Evolutionary conservation across 1,140 invertebrate genomes (phyloP).

Genomic region (Eciton burchellii): DNA sequence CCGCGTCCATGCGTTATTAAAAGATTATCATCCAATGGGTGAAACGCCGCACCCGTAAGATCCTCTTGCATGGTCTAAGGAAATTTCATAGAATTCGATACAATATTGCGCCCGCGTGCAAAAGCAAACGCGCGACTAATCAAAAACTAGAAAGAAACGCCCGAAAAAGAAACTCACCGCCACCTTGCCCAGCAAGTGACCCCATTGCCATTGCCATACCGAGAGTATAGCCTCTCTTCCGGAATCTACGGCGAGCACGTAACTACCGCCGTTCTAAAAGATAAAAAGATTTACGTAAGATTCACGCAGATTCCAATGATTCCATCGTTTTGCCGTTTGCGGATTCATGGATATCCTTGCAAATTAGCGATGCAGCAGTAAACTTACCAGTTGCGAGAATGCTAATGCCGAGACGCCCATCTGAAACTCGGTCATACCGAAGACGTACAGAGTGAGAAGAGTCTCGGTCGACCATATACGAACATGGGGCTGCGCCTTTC

Average conservation of each 20-base stretch:
- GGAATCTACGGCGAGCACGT: constrained; percentile 93
- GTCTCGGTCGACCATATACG: constrained; percentile 97
- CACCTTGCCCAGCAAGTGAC: constrained; percentile 94
- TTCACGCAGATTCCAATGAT: no score
- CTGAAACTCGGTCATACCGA: constrained; percentile 96
- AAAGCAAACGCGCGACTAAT: not conserved
- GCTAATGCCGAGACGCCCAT: constrained; percentile 95
- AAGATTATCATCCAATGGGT: constrained; percentile 96
- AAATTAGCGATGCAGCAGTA: no score
- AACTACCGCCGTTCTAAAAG: constrained; percentile 93
- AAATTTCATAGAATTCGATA: constrained; percentile 5
- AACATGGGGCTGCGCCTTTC: constrained; percentile 95
- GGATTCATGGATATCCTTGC: no score
- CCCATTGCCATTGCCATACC: constrained; percentile 96
- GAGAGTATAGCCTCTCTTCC: constrained; percentile 94
- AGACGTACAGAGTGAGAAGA: constrained; percentile 95
- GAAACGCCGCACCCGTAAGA: constrained; percentile 95
- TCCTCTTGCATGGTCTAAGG: constrained; percentile 94
- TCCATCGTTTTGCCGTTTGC: no score
- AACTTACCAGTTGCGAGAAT: constrained; percentile 94
- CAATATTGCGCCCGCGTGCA: not conserved
- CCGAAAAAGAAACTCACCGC: constrained; percentile 90
- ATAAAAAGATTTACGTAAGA: not conserved
- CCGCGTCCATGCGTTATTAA: constrained; percentile 97
- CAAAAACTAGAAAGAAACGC: no score